These are phyloP conservation scores for Ciconia boyciana DNA, from an alignment of 2,113 vertebrate genomes.

Conservation along the genomic window DNA sequence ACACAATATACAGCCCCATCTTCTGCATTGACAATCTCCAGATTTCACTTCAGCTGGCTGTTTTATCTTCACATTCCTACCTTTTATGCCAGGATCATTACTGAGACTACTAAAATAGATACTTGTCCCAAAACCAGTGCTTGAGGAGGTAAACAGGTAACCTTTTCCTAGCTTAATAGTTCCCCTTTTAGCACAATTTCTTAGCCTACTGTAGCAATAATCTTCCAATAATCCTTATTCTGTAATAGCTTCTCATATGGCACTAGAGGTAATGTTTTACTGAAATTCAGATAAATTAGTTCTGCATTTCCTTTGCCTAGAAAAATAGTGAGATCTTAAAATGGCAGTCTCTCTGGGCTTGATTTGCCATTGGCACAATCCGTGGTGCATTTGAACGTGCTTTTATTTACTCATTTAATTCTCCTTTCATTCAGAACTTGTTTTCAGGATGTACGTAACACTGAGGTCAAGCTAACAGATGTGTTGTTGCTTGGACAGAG, in stretches of 20 bases:
- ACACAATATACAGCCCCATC: not conserved
- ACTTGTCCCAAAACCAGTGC: not conserved
- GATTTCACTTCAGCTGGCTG: not conserved
- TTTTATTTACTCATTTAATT: conserved; percentile 14
- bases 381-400: not conserved
- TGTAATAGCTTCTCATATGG: not conserved
- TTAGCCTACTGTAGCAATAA: not conserved
- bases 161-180: not conserved
- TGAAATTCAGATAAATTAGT: not conserved
- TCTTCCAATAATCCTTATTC: not conserved
- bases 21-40: not conserved
- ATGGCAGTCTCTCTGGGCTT: not conserved
- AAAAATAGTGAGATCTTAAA: not conserved
- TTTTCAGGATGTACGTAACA: not conserved
- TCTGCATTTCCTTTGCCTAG: not conserved
- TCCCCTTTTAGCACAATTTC: not conserved
- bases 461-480: not conserved
- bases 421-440: not conserved
- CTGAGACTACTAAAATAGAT: not conserved
- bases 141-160: not conserved
- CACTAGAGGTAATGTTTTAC: not conserved
- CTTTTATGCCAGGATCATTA: not conserved
- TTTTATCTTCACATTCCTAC: not conserved
- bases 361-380: not conserved
- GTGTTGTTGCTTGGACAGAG: not conserved